Evolutionary conservation across 2,113 vertebrate species (phyloP).

Genomic region (Neodon shergylaensis): DNA sequence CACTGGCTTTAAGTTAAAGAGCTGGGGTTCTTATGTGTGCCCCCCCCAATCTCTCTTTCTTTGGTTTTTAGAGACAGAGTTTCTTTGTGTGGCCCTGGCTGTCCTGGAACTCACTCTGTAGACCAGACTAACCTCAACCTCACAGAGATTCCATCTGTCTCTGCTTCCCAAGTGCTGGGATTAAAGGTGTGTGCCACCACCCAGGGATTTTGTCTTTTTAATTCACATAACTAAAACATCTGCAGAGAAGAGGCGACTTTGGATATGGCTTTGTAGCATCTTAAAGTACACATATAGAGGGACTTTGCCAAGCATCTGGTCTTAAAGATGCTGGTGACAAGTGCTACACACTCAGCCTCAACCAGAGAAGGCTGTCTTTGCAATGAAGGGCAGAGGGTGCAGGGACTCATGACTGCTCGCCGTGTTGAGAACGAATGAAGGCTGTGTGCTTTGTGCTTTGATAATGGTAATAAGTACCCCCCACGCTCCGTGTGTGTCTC

Average conservation of each 20-base stretch:
- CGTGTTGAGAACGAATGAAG: background rate
- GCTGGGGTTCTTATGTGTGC: background rate
- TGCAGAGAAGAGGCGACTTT: background rate
- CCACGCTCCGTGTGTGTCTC: accelerated
- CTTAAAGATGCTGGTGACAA: background rate
- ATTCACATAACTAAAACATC: background rate
- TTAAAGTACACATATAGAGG: background rate
- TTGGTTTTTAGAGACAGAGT: background rate
- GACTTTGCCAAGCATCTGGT: background rate
- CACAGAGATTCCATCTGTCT: background rate
- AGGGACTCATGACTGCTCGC: background rate
- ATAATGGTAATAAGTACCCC: too few relatives aligned
- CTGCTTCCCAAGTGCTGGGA: background rate
- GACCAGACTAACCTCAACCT: background rate
- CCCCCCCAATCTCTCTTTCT: too few relatives aligned
- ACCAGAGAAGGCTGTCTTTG: background rate
- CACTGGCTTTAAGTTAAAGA: background rate
- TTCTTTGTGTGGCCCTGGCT: background rate
- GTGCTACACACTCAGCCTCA: background rate
- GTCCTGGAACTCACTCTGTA: background rate
- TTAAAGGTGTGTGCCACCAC: background rate
- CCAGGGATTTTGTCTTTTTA: background rate
- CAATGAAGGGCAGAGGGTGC: background rate
- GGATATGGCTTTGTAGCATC: background rate
- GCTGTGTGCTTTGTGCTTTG: background rate